A percentile compares a stretch with the other conserved stretches of the same genome.
These are phyloP conservation scores for Aplysina aerophoba DNA, from an alignment of 37 sponge, comb jelly and placozoan species.

Conservation along the genomic window DNA sequence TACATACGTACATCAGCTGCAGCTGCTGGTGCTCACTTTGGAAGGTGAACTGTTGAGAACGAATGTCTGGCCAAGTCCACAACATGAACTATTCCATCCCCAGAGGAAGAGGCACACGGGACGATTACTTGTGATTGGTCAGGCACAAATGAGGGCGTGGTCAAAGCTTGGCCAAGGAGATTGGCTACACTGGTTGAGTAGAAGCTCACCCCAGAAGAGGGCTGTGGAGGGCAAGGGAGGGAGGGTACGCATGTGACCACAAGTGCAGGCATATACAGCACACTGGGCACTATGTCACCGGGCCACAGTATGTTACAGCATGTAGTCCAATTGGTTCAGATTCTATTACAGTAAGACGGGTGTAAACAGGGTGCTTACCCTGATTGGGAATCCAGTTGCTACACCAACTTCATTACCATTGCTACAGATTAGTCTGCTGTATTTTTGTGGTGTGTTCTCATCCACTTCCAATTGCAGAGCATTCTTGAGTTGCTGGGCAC, in stretches of 20 bases:
- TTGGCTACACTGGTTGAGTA: slow-evolving; percentile 2
- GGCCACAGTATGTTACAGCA: too few species aligned
- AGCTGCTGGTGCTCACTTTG: slow-evolving; percentile 19
- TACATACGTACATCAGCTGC: too few species aligned
- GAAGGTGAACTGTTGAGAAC: slow-evolving; percentile 32
- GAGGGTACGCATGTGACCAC: too few species aligned
- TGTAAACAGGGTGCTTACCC: background rate
- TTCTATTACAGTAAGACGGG: too few species aligned
- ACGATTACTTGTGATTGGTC: slow-evolving; percentile 39
- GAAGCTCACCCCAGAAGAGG: background rate
- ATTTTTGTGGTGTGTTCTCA: slow-evolving; percentile 16
- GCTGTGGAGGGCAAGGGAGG: background rate
- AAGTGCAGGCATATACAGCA: too few species aligned
- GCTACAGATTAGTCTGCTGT: slow-evolving; percentile 38
- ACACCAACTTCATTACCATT: slow-evolving; percentile 19
- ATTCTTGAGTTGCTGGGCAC: background rate
- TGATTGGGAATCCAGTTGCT: slow-evolving; percentile 43
- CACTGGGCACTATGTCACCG: too few species aligned
- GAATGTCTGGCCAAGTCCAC: slow-evolving; percentile 45
- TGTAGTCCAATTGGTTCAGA: too few species aligned
- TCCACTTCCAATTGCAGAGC: slow-evolving; percentile 33
- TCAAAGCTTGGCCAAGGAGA: background rate
- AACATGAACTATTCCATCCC: slow-evolving; percentile 30
- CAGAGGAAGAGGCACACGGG: slow-evolving; percentile 16
- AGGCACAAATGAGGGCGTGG: slow-evolving; percentile 38